These are phyloP conservation scores for Eupeodes luniger DNA, from an alignment of 2,888 invertebrate genomes.

Conservation along the genomic window DNA sequence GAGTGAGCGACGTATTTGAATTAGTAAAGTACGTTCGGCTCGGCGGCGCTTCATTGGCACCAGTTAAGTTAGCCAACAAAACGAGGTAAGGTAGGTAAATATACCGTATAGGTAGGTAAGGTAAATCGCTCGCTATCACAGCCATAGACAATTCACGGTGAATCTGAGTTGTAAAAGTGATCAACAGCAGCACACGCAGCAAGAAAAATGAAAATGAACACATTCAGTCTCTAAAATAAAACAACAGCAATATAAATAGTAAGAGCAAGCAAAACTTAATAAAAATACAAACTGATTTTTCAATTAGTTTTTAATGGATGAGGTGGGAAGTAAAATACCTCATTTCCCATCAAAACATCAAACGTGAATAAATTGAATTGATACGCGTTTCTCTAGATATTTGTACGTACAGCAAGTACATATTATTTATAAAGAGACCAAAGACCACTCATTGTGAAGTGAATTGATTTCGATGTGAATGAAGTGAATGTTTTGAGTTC, in stretches of 20 bases:
- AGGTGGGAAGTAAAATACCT: conserved; percentile 68
- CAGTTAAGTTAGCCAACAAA: not conserved
- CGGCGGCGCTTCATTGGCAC: conserved; percentile 19
- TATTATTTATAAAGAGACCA: not conserved
- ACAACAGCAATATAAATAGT: not conserved
- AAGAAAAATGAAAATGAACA: not conserved
- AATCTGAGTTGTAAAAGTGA: not conserved
- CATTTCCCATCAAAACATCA: conserved; percentile 65
- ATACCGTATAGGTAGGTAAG: too few species aligned
- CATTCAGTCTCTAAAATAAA: conserved; percentile 13
- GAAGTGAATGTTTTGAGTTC: conserved; percentile 71
- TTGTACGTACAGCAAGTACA: not conserved
- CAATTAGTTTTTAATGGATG: conserved; percentile 72
- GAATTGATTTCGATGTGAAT: conserved; percentile 67
- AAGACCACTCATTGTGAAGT: conserved; percentile 42
- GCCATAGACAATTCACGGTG: conserved; percentile 1
- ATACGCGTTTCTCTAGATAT: conserved; percentile 29
- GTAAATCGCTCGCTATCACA: not conserved
- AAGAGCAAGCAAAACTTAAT: conserved; percentile 53
- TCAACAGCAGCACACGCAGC: not conserved
- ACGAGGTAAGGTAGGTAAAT: not conserved
- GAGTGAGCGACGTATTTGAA: conserved; percentile 44
- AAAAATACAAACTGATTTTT: conserved; percentile 72
- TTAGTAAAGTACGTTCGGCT: conserved; percentile 37
- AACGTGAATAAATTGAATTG: conserved; percentile 63